These are phyloP conservation scores for Chaitophorus viminalis DNA, from an alignment of 2,888 invertebrate genomes.

Conservation along the genomic window DNA sequence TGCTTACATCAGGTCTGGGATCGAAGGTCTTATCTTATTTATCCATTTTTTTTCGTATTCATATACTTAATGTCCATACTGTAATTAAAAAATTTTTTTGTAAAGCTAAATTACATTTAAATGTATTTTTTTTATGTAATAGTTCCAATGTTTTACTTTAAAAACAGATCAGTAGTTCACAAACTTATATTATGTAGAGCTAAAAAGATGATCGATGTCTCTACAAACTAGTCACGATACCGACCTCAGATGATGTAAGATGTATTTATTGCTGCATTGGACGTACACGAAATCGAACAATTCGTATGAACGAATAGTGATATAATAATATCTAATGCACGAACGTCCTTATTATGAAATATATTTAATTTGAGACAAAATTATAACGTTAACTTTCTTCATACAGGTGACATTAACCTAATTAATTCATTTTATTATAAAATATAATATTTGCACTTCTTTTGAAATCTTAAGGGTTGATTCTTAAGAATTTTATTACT, in stretches of 20 bases:
- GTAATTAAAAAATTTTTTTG: background rate
- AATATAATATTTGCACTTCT: background rate
- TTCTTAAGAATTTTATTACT: too few species aligned
- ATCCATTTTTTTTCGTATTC: background rate
- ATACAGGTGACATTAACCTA: background rate
- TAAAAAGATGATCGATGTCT: conserved; percentile 27
- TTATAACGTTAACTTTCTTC: background rate
- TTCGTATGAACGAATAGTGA: conserved; percentile 7
- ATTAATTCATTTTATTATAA: background rate
- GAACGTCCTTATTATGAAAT: conserved; percentile 8
- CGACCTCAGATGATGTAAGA: conserved; percentile 26
- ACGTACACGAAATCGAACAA: conserved; percentile 47
- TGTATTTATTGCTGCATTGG: background rate
- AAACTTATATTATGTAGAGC: conserved; percentile 12
- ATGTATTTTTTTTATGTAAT: conserved; percentile 30
- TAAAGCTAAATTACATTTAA: conserved; percentile 47
- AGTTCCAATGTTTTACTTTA: background rate
- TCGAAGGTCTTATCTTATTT: conserved; percentile 45
- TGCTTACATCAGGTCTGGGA: background rate
- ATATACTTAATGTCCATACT: background rate
- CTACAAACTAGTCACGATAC: conserved; percentile 36
- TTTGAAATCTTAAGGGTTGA: background rate
- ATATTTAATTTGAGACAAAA: background rate
- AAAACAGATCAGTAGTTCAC: conserved; percentile 20
- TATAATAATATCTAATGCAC: conserved; percentile 16